Evolutionary conservation across 2,113 vertebrate species (phyloP).

Genomic region (Odocoileus virginianus): DNA sequence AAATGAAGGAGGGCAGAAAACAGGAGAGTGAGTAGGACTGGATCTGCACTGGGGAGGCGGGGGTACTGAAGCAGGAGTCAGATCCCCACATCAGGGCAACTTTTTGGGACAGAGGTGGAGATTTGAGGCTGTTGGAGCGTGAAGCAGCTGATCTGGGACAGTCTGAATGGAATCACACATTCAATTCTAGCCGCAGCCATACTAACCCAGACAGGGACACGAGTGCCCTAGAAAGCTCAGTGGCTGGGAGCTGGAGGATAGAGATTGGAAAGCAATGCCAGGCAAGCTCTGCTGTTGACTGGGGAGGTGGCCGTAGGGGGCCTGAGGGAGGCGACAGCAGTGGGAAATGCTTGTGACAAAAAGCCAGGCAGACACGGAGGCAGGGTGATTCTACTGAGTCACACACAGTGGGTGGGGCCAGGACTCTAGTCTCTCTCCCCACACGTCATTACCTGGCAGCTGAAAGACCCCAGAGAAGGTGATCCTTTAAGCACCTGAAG

Average conservation of each 20-base stretch:
- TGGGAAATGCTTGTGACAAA: background rate
- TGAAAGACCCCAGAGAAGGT: background rate
- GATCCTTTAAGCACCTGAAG: background rate
- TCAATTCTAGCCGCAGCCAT: background rate
- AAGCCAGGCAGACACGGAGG: background rate
- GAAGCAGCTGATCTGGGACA: background rate
- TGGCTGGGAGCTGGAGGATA: background rate
- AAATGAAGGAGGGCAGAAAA: background rate
- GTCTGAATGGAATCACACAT: background rate
- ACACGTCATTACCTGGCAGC: background rate
- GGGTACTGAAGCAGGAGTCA: background rate
- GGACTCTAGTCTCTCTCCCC: background rate
- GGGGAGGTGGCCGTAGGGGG: background rate
- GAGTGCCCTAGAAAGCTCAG: background rate
- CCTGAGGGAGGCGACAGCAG: background rate
- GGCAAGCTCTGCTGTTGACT: background rate
- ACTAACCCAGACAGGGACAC: accelerated
- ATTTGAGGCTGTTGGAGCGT: background rate
- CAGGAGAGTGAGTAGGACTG: background rate
- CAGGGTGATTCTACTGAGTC: background rate
- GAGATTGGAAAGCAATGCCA: background rate
- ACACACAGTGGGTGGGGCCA: background rate
- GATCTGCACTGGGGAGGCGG: accelerated
- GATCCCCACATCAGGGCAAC: background rate
- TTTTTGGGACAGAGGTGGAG: background rate